A percentile compares a stretch with the other conserved stretches of the same genome.
Evolutionary conservation across 2,797 vertebrate species (phyloP).

Genomic region (Sebastes matsubarae): DNA sequence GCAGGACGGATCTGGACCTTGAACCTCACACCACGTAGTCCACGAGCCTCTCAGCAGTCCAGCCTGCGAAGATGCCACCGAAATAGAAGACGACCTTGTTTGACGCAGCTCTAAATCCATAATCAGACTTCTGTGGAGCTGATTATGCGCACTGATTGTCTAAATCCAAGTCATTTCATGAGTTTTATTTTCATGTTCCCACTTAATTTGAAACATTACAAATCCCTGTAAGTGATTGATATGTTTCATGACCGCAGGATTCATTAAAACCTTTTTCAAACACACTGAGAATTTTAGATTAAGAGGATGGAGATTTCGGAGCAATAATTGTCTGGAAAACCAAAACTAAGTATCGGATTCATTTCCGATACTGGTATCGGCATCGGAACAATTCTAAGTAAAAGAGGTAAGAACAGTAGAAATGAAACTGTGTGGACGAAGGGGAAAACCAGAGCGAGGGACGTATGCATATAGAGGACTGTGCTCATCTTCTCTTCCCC

Average conservation of each 20-base stretch:
- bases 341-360: background rate
- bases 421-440: conserved; percentile 19
- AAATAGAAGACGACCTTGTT: conserved; percentile 2
- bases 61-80: conserved; percentile 15
- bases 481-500: conserved; percentile 53
- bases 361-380: background rate
- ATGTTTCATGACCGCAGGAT: background rate
- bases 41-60: conserved; percentile 15
- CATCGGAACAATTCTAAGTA: background rate
- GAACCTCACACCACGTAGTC: background rate
- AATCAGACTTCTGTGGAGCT: conserved; percentile 8
- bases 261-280: conserved; percentile 5
- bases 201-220: conserved; percentile 17
- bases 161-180: conserved; percentile 7
- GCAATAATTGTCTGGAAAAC: background rate
- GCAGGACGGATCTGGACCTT: conserved; percentile 21
- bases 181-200: conserved; percentile 1
- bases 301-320: background rate
- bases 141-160: background rate
- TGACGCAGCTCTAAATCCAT: conserved; percentile 14
- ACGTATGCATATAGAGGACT: conserved; percentile 27
- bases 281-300: background rate
- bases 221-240: conserved; percentile 1
- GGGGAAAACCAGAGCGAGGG: conserved; percentile 35
- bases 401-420: conserved; percentile 11